A percentile compares a stretch with the other conserved stretches of the same genome.
Conservation (phyloP, 2,113 vertebrate species). For the Atrichornis clamosus region DNA sequence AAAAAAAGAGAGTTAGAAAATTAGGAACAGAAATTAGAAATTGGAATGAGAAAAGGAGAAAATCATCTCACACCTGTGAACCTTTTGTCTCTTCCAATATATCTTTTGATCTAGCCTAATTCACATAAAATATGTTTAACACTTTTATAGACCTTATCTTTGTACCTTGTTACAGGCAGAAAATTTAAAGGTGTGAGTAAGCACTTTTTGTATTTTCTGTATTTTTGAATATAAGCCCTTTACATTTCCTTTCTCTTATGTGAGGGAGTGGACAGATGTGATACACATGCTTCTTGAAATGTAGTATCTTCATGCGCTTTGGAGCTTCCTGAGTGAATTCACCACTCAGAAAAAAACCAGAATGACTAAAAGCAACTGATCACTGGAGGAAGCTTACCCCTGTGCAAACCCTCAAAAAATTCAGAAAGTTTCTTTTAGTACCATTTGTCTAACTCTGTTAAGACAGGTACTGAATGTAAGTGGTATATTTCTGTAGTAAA, state of each 20-base stretch:
- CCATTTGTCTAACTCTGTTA: neutral
- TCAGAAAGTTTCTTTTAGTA: neutral
- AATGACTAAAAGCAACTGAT: neutral
- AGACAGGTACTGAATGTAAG: neutral
- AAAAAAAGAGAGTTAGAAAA: neutral
- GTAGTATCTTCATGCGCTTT: neutral
- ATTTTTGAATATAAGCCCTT: neutral
- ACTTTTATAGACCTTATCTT: neutral
- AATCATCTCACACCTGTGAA: neutral
- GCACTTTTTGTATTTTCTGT: neutral
- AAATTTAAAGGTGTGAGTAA: neutral
- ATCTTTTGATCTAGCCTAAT: neutral
- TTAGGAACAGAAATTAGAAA: neutral
- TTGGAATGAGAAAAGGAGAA: neutral
- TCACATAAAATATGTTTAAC: neutral
- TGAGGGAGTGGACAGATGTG: neutral
- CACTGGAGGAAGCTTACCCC: accelerated
- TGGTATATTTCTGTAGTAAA: neutral
- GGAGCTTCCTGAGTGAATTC: neutral
- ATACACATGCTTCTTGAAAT: neutral
- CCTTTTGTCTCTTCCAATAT: neutral
- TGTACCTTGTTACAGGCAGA: neutral
- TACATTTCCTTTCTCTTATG: neutral
- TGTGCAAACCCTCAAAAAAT: neutral
- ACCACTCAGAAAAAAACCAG: neutral